Evolutionary conservation across 2,113 vertebrate species (phyloP), one percentile per base, ranked within the genome.

Genomic region (Gnathonemus echidnorhynchus): DNA sequence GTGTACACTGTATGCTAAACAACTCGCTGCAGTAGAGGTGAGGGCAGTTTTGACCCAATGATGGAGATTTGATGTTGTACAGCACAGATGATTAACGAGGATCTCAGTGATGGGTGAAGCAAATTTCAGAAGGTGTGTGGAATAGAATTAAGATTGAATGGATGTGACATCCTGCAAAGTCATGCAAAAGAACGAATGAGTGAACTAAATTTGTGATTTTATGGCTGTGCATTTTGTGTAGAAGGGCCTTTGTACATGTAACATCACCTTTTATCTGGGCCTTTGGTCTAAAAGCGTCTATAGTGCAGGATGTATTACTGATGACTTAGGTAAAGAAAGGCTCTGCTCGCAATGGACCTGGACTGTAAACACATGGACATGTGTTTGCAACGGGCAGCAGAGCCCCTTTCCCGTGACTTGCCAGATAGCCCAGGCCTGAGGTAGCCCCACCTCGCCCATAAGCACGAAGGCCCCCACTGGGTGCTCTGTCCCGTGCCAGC

Each of bases 1-100:
- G 10, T 86, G n/a, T 50, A 27, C 27, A 52, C 24, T 5, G 83
- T 8, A 49, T 86, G 84, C 45, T 86, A 31, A 49, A 50, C 84
- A 86, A 5, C 17, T 50, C 7, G 0, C 11, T 21, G 31, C 50
- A 56, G 49, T 39, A 49, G 45, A 53, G 45, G 86, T 87, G 86
- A 80, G 35, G 74, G 15, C 74, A 80, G 35, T 39, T 17, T 35
- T 46, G 39, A 86, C 83, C 24, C 19, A 10, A 21, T 86, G 83
- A 86, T 87, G 83, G 84, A 62, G 90, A 5, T 49, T 90, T 92
- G 50, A 86, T 86, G 49, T 80, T 6, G 74, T 80, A 3, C 15
- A 80, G 74, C 74, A 19, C 35, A 80, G 39, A 80, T 77, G 70
- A 77, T 80, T 80, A 80, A 80, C 74, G 35, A 42, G 35, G n/a